Evolutionary conservation across 2,113 vertebrate species (phyloP), one percentile per base, ranked within the genome.

Genomic region (Ramphastos sulfuratus): DNA sequence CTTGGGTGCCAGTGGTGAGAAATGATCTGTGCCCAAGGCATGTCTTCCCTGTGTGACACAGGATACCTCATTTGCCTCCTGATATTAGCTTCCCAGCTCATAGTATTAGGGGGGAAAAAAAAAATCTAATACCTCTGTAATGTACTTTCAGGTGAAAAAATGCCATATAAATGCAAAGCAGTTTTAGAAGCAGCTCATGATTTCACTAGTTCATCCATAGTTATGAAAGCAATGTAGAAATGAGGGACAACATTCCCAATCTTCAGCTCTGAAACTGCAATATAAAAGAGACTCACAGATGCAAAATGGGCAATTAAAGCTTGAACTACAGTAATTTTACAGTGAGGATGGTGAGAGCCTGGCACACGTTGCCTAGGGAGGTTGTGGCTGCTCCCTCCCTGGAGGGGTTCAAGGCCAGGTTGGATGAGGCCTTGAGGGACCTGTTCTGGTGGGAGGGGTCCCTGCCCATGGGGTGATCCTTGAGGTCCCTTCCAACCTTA

Each of bases 91-190:
- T 88, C 44, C 58, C 50, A 60, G 21, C 10, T 88, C 86, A 93
- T 64, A 88, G 89, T 87, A 88, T 61, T 75, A 69, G 39, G 37
- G 23, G 48, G 19, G 7, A 11, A 48, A 48, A 25, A 20, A 39
- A 85, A 93, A 54, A 82, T 67, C 48, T 67, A 90, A 83, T 75
- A 72, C 27, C 12, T 69, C 59, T 75, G 13, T 91, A 81, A 94
- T 46, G 31, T 42, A 72, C 48, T 92, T 83, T 86, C 91, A 95
- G 66, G 50, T 94, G n/a, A 30, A 94, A 96, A 94, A 91, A 91
- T 65, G 18, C 66, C 33, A 90, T 96, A 91, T 84, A 95, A 95
- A 96, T 96, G 93, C 90, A 92, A 96, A 96, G 61, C 70, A 92
- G 82, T 83, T 96, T 94, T 84, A 65, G 58, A 85, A 86, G 69